phyloP scores from a whole-genome alignment of 2,888 invertebrate species.

The Cataglyphis livida region DNA sequence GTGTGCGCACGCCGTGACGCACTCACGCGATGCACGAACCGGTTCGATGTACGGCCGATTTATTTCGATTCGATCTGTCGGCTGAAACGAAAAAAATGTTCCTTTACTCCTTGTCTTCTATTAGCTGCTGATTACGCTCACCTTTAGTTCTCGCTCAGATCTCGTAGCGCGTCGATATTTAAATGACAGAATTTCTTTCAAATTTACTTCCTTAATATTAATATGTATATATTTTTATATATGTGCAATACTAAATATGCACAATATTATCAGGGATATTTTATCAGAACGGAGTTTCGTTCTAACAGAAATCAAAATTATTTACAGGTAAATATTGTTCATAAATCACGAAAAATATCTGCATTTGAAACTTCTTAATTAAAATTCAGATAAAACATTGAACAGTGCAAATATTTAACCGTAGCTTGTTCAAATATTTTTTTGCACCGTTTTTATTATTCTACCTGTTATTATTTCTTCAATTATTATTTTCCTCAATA shows the following conservation, averaged over 20 bases:
- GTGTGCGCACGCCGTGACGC: constrained; percentile 62
- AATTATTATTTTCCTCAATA: neutral
- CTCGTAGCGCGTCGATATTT: neutral
- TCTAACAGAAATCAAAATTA: neutral
- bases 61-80: constrained; percentile 82
- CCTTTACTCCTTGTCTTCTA: constrained; percentile 58
- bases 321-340: neutral
- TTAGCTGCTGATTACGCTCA: constrained; percentile 46
- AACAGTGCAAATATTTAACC: neutral
- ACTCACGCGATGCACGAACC: constrained; percentile 80
- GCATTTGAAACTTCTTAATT: neutral
- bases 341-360: neutral
- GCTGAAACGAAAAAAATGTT: constrained; percentile 71
- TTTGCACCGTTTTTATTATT: neutral
- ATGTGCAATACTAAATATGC: neutral
- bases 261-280: neutral
- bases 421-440: neutral
- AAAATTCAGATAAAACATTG: neutral
- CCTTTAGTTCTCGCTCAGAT: constrained; percentile 28
- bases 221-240: neutral
- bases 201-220: neutral
- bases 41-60: constrained; percentile 82
- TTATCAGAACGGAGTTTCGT: neutral
- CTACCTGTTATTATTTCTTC: neutral
- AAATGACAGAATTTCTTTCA: neutral